phyloP scores from a whole-genome alignment of 2,888 invertebrate genomes.

The Exocentrus adspersus region DNA sequence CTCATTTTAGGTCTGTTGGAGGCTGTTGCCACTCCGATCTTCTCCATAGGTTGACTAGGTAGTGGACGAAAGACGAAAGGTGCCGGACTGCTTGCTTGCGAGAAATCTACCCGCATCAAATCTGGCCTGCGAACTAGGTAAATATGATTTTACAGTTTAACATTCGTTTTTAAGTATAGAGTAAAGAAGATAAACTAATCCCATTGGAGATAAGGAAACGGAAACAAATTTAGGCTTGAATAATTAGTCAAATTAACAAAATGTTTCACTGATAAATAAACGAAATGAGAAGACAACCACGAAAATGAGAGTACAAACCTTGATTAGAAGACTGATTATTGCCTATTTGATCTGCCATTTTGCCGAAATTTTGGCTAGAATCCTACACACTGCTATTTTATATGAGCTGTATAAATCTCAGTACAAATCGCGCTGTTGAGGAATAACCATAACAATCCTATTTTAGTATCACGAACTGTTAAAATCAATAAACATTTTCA shows the following conservation, averaged over 20 bases:
- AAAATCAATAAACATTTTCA: slow-evolving; percentile 30
- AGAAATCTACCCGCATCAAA: slow-evolving; percentile 51
- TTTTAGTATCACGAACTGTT: slow-evolving; percentile 30
- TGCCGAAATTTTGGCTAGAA: slow-evolving; percentile 49
- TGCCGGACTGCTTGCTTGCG: slow-evolving; percentile 45
- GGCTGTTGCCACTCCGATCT: slow-evolving; percentile 44
- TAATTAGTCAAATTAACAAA: neutral
- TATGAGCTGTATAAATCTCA: slow-evolving; percentile 20
- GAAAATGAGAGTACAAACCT: too few relatives aligned
- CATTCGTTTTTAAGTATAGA: neutral
- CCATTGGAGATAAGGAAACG: neutral
- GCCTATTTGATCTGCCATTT: slow-evolving; percentile 80
- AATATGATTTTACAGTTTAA: neutral
- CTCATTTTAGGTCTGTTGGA: slow-evolving; percentile 60
- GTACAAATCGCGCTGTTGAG: slow-evolving; percentile 25
- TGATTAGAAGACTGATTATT: slow-evolving; percentile 72
- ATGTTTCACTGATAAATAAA: slow-evolving; percentile 1
- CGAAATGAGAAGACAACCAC: slow-evolving; percentile 28
- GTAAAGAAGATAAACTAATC: neutral
- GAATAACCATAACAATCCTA: slow-evolving; percentile 30
- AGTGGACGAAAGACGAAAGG: slow-evolving; percentile 55
- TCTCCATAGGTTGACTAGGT: slow-evolving; percentile 45
- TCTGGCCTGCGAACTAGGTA: slow-evolving; percentile 34
- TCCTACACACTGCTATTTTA: neutral
- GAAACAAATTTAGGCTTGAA: slow-evolving; percentile 5